Evolutionary conservation across 2,797 vertebrate genomes (phyloP).

Genomic region (Neoniphon sammara): DNA sequence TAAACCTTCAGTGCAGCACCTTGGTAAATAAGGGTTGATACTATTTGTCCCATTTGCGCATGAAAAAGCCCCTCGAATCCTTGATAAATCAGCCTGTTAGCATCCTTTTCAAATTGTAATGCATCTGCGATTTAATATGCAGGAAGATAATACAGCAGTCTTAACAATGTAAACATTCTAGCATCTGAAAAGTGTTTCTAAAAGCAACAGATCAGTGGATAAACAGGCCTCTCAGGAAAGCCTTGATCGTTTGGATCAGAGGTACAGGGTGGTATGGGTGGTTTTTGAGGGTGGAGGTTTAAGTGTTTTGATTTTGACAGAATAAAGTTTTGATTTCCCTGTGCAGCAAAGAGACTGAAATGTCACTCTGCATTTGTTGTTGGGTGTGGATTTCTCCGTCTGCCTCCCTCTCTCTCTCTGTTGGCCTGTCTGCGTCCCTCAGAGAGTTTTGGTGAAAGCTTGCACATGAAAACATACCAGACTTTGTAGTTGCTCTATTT

Average conservation of each 20-base stretch:
- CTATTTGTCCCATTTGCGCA: no score
- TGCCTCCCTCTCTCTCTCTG: neutral
- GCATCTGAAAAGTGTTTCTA: neutral
- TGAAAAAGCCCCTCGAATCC: no score
- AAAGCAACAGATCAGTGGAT: neutral
- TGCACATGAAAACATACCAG: slow-evolving; percentile 9
- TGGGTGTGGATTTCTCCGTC: no score
- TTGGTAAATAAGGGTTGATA: no score
- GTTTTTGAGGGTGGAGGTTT: neutral
- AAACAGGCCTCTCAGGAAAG: neutral
- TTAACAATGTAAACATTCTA: neutral
- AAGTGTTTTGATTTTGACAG: slow-evolving; percentile 15
- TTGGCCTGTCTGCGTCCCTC: slow-evolving; percentile 27
- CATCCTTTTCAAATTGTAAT: no score
- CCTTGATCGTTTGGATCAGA: neutral
- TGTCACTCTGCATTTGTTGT: no score
- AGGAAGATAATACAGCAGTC: neutral
- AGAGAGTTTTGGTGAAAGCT: slow-evolving; percentile 1
- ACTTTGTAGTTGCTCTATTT: slow-evolving; percentile 32
- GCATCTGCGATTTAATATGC: no score
- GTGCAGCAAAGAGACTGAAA: slow-evolving; percentile 10
- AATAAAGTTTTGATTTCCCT: slow-evolving; percentile 22
- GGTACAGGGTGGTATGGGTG: neutral
- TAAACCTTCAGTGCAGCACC: no score
- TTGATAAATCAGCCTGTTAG: no score